A percentile compares a stretch with the other conserved stretches of the same genome.
Evolutionary conservation across 2,888 invertebrate genomes (phyloP).

Genomic region (Odontomyia ornata): DNA sequence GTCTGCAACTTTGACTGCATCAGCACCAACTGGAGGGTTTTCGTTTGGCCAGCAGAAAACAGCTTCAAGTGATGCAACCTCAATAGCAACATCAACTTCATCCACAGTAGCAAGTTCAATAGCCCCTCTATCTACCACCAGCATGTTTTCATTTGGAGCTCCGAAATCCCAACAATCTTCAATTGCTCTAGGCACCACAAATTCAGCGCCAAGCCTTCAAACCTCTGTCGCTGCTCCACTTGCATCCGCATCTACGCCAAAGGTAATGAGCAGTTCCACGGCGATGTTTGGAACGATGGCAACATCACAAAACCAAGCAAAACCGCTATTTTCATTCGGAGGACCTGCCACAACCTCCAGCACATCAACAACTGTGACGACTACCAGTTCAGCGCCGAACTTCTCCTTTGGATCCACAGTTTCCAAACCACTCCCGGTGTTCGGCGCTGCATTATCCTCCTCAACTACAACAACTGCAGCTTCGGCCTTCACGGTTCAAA

Average conservation of each 20-base stretch:
- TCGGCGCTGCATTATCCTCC: background rate
- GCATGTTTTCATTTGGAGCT: slow-evolving; percentile 15
- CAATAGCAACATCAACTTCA: background rate
- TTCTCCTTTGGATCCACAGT: background rate
- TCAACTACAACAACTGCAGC: background rate
- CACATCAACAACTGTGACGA: slow-evolving; percentile 12
- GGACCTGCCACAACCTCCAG: slow-evolving; percentile 13
- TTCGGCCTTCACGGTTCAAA: background rate
- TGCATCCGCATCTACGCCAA: background rate
- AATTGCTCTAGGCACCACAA: too few relatives aligned
- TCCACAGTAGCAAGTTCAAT: background rate
- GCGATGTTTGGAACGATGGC: background rate
- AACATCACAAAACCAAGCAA: slow-evolving; percentile 5
- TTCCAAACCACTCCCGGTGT: slow-evolving; percentile 17
- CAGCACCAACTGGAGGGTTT: slow-evolving; percentile 44
- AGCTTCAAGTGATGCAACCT: background rate
- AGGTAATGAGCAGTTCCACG: background rate
- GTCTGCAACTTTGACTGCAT: background rate
- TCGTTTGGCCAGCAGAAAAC: background rate
- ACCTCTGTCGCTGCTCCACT: background rate
- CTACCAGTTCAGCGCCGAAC: background rate
- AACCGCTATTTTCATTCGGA: slow-evolving; percentile 35
- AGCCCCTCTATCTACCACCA: background rate
- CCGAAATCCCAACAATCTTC: background rate
- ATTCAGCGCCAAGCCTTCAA: too few relatives aligned